These are phyloP conservation scores for Drosophila pectinifera DNA, from an alignment of 1,140 invertebrate genomes.

Conservation along the genomic window DNA sequence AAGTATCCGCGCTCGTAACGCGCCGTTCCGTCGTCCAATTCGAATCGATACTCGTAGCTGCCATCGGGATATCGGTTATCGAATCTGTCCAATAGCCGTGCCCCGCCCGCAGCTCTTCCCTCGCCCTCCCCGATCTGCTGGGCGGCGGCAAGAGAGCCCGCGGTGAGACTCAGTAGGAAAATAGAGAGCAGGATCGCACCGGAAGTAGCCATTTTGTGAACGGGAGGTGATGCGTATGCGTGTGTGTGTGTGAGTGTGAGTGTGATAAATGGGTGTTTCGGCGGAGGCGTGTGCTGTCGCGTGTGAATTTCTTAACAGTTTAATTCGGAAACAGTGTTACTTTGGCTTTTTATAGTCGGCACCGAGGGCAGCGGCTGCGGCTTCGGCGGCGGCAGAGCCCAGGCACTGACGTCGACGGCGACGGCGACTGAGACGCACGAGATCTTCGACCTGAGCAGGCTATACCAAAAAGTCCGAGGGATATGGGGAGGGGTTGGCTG, in stretches of 20 bases:
- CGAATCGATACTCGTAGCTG: slow-evolving; percentile 80
- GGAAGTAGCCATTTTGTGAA: slow-evolving; percentile 38
- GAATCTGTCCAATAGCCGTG: slow-evolving; percentile 66
- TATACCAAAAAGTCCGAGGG: slow-evolving; percentile 5
- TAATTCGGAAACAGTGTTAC: slow-evolving; percentile 81
- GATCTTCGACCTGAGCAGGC: slow-evolving; percentile 23
- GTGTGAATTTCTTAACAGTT: slow-evolving; percentile 74
- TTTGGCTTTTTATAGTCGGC: slow-evolving; percentile 76
- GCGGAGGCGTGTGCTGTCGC: slow-evolving; percentile 40
- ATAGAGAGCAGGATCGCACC: slow-evolving; percentile 16
- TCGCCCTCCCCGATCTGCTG: slow-evolving; percentile 7
- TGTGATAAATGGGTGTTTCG: slow-evolving; percentile 7
- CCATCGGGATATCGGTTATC: slow-evolving; percentile 81
- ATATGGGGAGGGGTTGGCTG: background rate
- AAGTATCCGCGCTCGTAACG: slow-evolving; percentile 82
- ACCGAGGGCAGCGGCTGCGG: slow-evolving; percentile 3
- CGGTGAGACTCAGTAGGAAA: slow-evolving; percentile 8
- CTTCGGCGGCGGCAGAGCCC: slow-evolving; percentile 10
- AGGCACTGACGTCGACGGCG: slow-evolving; percentile 3
- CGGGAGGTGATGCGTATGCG: background rate
- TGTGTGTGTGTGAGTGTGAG: slow-evolving; percentile 14
- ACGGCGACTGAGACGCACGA: slow-evolving; percentile 7
- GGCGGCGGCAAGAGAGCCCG: slow-evolving; percentile 6
- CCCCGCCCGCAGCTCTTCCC: slow-evolving; percentile 8
- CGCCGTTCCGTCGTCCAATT: slow-evolving; percentile 73